Conservation (phyloP, 2,113 vertebrate species). For the Paracyprichromis sp. region DNA sequence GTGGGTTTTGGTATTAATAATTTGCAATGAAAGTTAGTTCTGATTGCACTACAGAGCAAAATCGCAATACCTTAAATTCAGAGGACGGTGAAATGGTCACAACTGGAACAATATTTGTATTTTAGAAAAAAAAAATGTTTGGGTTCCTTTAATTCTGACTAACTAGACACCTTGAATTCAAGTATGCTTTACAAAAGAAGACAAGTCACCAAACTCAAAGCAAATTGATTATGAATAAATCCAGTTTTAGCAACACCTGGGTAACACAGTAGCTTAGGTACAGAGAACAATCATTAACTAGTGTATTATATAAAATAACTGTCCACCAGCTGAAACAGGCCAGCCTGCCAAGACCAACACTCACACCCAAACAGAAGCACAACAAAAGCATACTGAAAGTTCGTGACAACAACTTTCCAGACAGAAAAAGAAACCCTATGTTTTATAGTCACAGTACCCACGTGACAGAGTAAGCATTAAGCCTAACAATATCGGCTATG, state of each 20-base stretch:
- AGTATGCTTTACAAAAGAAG: background rate
- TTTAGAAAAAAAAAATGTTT: background rate
- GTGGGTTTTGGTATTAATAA: background rate
- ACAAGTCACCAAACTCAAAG: background rate
- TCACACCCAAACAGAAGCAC: background rate
- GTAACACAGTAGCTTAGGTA: background rate
- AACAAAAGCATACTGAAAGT: background rate
- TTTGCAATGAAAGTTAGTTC: background rate
- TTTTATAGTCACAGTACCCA: background rate
- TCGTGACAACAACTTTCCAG: background rate
- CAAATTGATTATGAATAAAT: background rate
- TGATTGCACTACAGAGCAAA: background rate
- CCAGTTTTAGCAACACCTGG: background rate
- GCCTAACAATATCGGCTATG: background rate
- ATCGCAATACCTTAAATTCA: background rate
- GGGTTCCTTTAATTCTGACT: background rate
- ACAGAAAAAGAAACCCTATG: background rate
- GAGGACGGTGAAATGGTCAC: background rate
- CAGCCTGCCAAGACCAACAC: background rate
- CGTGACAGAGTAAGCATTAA: background rate
- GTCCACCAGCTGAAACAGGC: background rate
- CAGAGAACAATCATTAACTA: background rate
- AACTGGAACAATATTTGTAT: background rate
- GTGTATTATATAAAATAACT: background rate
- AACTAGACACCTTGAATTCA: background rate